These are phyloP conservation scores for Entomobrya proxima DNA, from an alignment of 2,888 invertebrate species.

Conservation along the genomic window DNA sequence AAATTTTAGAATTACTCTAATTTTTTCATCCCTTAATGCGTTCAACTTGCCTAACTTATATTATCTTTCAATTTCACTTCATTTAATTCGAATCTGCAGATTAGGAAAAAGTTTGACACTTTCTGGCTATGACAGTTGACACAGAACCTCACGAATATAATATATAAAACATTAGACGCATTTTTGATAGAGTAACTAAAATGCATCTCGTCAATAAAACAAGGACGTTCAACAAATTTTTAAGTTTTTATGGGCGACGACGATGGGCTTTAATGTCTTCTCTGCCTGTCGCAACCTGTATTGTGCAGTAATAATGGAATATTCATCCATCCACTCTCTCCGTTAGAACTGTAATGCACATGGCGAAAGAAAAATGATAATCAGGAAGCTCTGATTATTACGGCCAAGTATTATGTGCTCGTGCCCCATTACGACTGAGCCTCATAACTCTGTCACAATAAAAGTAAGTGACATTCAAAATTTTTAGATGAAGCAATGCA, in stretches of 20 bases:
- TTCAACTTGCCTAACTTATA: too few species aligned
- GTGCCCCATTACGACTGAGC: not conserved
- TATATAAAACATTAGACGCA: not conserved
- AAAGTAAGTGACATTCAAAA: slow-evolving; percentile 41
- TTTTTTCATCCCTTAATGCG: too few species aligned
- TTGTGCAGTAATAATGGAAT: slow-evolving; percentile 6
- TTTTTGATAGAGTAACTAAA: not conserved
- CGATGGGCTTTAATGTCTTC: not conserved
- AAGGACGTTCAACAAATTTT: slow-evolving; percentile 12
- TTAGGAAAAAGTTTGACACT: too few species aligned
- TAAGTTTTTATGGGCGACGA: slow-evolving; percentile 16
- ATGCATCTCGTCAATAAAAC: slow-evolving; percentile 9
- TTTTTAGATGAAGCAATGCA: slow-evolving; percentile 1
- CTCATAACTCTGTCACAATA: not conserved
- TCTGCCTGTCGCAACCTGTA: slow-evolving; percentile 11
- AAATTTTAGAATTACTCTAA: too few species aligned
- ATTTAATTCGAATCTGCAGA: too few species aligned
- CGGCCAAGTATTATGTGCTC: slow-evolving; percentile 6
- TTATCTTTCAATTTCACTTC: too few species aligned
- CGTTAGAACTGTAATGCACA: not conserved
- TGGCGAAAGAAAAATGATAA: slow-evolving; percentile 53
- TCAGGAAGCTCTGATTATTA: slow-evolving; percentile 68
- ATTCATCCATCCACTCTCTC: not conserved
- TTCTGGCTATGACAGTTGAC: slow-evolving; percentile 16
- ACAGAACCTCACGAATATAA: not conserved